Conservation (phyloP, 2,888 invertebrate genomes). For the Hyppa rectilinea region DNA sequence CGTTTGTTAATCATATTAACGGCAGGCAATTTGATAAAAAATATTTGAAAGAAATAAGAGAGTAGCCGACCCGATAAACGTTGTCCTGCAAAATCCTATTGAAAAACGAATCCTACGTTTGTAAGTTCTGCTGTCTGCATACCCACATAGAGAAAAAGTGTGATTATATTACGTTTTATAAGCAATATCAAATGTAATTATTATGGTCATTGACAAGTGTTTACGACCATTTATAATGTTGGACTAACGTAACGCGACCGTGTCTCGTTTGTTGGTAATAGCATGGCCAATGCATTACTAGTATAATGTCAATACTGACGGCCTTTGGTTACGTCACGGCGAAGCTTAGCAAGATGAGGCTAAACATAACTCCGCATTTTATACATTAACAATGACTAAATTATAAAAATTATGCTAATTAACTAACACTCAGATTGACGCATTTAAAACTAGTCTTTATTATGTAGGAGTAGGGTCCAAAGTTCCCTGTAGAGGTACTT, state of each 20-base stretch:
- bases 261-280: neutral
- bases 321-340: constrained; percentile 48
- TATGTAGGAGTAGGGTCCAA: constrained; percentile 6
- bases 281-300: constrained; percentile 24
- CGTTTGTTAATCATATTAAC: neutral
- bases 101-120: too few species aligned
- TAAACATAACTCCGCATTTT: constrained; percentile 36
- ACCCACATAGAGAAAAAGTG: neutral
- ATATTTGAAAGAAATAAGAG: too few species aligned
- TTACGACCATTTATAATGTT: neutral
- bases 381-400: constrained; percentile 25
- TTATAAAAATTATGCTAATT: constrained; percentile 42
- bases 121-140: too few species aligned
- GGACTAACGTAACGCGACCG: neutral
- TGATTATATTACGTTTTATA: neutral
- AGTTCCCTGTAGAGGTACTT: constrained; percentile 36
- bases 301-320: constrained; percentile 34
- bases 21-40: too few species aligned
- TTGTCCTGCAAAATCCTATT: too few species aligned
- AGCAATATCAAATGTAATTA: neutral
- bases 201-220: neutral
- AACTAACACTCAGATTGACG: constrained; percentile 3
- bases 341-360: constrained; percentile 39
- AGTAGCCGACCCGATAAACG: too few species aligned
- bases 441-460: constrained; percentile 27